These are phyloP conservation scores for Psophia crepitans DNA, from an alignment of 2,113 vertebrate genomes.

Conservation along the genomic window DNA sequence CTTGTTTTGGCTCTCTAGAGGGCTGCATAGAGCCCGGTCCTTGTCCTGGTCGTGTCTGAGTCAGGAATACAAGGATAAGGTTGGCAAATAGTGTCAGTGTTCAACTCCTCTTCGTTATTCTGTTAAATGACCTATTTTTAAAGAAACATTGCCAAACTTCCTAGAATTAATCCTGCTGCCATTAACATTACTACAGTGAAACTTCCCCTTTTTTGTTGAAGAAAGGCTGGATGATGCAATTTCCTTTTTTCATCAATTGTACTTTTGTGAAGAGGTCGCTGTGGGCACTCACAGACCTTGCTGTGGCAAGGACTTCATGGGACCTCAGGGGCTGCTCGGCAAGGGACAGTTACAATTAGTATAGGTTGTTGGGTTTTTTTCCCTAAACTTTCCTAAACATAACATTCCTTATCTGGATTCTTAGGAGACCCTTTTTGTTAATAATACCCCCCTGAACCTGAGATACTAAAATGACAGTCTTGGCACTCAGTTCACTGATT, in stretches of 20 bases:
- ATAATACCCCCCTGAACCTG: background rate
- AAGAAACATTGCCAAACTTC: background rate
- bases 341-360: background rate
- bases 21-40: background rate
- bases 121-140: background rate
- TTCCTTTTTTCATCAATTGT: background rate
- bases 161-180: background rate
- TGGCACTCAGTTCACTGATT: background rate
- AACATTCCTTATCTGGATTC: background rate
- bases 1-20: background rate
- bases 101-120: background rate
- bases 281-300: background rate
- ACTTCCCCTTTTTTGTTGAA: background rate
- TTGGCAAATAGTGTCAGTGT: background rate
- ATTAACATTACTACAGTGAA: background rate
- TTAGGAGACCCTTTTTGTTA: background rate
- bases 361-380: background rate
- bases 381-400: background rate
- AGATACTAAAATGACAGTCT: background rate
- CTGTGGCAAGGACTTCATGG: background rate
- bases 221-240: background rate
- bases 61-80: background rate
- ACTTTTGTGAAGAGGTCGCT: background rate
- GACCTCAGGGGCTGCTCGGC: background rate
- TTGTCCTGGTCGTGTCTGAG: background rate